Percentiles rank a stretch among this genome's conserved stretches.
phyloP scores from a whole-genome alignment of 2,113 vertebrate species.

The Lepidothrix coronata region DNA sequence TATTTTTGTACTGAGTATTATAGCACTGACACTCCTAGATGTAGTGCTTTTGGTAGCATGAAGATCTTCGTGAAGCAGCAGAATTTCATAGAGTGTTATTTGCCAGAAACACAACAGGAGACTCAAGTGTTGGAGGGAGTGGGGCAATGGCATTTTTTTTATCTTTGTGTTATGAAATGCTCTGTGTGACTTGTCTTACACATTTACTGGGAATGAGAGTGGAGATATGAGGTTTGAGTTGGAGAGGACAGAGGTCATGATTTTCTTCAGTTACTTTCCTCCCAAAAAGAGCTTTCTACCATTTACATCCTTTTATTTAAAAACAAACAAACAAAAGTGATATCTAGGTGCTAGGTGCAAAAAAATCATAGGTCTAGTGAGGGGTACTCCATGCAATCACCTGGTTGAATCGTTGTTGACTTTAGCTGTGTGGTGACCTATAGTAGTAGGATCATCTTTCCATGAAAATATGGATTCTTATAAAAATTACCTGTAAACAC shows the following conservation, averaged over 20 bases:
- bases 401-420: not conserved
- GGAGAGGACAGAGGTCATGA: not conserved
- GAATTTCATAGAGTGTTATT: not conserved
- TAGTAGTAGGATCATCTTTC: not conserved
- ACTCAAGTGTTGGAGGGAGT: fast-evolving
- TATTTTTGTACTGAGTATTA: not conserved
- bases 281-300: not conserved
- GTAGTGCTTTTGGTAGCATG: not conserved
- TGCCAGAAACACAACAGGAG: not conserved
- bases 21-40: not conserved
- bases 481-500: not conserved
- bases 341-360: not conserved
- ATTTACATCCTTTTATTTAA: not conserved
- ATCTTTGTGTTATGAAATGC: not conserved
- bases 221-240: not conserved
- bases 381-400: not conserved
- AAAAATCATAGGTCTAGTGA: not conserved
- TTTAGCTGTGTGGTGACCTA: not conserved
- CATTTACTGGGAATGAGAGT: not conserved
- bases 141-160: not conserved
- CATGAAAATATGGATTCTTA: not conserved
- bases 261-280: not conserved
- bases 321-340: not conserved
- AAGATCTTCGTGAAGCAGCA: not conserved
- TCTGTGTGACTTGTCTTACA: not conserved